Evolutionary conservation across 1,140 invertebrate species (phyloP).

Genomic region (Eciton burchellii): DNA sequence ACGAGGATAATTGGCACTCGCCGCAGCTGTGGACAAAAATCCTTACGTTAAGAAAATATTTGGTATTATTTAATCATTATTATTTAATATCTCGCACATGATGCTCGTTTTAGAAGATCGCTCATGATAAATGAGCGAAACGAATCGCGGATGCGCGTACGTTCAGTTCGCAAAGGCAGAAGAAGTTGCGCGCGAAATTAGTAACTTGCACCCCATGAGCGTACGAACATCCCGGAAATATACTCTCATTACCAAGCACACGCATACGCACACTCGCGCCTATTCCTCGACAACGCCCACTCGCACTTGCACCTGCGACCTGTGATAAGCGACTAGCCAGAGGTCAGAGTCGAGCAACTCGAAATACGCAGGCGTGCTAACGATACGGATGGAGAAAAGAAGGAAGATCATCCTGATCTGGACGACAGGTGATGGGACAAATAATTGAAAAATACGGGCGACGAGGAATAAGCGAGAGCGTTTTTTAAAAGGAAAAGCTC

Average conservation of each 20-base stretch:
- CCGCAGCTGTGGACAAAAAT: constrained; percentile 81
- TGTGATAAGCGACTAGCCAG: constrained; percentile 54
- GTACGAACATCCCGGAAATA: not conserved
- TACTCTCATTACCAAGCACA: constrained; percentile 32
- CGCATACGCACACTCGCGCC: constrained; percentile 52
- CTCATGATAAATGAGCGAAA: not conserved
- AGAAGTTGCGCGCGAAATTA: constrained; percentile 20
- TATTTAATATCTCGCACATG: not conserved
- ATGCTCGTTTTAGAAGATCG: not conserved
- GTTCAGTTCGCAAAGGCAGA: constrained; percentile 19
- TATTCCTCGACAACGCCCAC: constrained; percentile 60
- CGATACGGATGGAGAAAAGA: constrained; percentile 24
- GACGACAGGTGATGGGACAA: constrained; percentile 18
- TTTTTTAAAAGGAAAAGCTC: constrained; percentile 29
- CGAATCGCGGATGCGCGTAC: constrained; percentile 2
- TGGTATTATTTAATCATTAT: not conserved
- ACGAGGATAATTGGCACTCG: constrained; percentile 88
- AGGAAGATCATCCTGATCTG: constrained; percentile 31
- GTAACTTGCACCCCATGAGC: constrained; percentile 5
- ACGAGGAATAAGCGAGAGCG: constrained; percentile 57
- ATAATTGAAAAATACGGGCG: constrained; percentile 51
- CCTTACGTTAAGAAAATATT: constrained; percentile 5
- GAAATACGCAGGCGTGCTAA: constrained; percentile 52
- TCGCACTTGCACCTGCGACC: constrained; percentile 64
- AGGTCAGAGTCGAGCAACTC: constrained; percentile 53